These are phyloP conservation scores for Leptopterna dolabrata DNA, from an alignment of 2,888 invertebrate genomes.

Conservation along the genomic window DNA sequence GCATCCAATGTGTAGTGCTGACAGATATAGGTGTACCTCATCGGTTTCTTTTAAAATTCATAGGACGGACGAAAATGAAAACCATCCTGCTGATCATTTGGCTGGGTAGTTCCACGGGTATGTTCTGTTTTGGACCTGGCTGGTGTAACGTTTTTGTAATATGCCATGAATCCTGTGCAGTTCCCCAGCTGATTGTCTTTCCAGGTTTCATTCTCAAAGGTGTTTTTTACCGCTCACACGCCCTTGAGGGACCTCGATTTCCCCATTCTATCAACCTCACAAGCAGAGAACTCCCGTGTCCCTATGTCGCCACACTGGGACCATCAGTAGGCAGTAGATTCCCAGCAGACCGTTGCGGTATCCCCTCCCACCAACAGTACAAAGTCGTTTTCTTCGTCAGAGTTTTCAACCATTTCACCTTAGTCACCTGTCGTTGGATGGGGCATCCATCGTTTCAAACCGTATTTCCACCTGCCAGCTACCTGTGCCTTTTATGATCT, in stretches of 20 bases:
- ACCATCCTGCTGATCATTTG: too few relatives aligned
- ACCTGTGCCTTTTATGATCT: neutral
- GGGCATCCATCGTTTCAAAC: neutral
- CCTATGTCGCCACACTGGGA: neutral
- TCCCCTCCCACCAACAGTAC: neutral
- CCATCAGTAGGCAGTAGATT: neutral
- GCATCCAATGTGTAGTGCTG: too few relatives aligned
- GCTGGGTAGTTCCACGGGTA: too few relatives aligned
- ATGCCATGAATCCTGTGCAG: neutral
- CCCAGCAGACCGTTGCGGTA: neutral
- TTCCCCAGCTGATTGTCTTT: neutral
- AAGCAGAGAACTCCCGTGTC: neutral
- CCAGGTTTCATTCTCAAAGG: neutral
- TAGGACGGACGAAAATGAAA: too few relatives aligned
- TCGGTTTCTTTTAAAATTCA: too few relatives aligned
- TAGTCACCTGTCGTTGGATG: neutral
- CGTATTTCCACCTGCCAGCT: neutral
- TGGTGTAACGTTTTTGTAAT: too few relatives aligned
- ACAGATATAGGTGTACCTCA: too few relatives aligned
- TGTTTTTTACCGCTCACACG: neutral
- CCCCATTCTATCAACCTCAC: neutral
- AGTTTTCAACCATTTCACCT: neutral
- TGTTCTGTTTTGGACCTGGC: too few relatives aligned
- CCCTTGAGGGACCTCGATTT: neutral
- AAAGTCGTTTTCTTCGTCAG: neutral